Conservation (phyloP, 2,888 invertebrate genomes). For the Carabus problematicus region DNA sequence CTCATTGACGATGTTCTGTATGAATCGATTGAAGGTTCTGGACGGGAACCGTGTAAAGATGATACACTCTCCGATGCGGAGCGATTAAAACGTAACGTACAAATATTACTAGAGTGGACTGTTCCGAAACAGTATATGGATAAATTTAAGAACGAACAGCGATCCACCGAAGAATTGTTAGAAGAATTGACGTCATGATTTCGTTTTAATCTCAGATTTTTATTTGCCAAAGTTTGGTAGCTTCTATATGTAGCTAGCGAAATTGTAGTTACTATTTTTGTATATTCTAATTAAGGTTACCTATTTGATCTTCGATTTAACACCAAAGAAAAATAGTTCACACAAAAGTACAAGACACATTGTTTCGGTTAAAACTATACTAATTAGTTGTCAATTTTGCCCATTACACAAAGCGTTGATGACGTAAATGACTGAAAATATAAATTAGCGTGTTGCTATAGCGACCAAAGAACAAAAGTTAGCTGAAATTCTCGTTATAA, state of each 20-base stretch:
- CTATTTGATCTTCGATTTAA: conserved; percentile 21
- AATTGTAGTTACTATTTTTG: conserved; percentile 32
- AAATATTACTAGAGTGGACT: conserved; percentile 80
- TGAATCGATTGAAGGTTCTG: conserved; percentile 79
- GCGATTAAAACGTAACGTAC: conserved; percentile 76
- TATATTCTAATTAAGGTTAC: conserved; percentile 22
- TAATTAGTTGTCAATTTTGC: too few relatives aligned
- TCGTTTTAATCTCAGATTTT: conserved; percentile 24
- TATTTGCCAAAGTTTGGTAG: conserved; percentile 33
- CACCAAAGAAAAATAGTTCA: conserved; percentile 22
- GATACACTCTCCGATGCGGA: conserved; percentile 66
- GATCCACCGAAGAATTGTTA: conserved; percentile 79
- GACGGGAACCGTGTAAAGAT: conserved; percentile 70
- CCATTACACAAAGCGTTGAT: too few relatives aligned
- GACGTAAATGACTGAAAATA: too few relatives aligned
- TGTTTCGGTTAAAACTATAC: background rate
- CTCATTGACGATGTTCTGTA: conserved; percentile 83
- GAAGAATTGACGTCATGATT: conserved; percentile 72
- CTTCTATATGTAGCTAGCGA: conserved; percentile 24
- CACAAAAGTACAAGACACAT: too few relatives aligned
- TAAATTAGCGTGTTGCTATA: too few relatives aligned
- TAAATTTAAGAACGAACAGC: conserved; percentile 74
- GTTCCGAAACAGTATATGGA: conserved; percentile 81
- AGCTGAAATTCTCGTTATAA: too few relatives aligned
- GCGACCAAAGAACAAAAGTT: too few relatives aligned